phyloP scores from a whole-genome alignment of 2,797 vertebrate genomes.

The Diglossa cyanea region DNA sequence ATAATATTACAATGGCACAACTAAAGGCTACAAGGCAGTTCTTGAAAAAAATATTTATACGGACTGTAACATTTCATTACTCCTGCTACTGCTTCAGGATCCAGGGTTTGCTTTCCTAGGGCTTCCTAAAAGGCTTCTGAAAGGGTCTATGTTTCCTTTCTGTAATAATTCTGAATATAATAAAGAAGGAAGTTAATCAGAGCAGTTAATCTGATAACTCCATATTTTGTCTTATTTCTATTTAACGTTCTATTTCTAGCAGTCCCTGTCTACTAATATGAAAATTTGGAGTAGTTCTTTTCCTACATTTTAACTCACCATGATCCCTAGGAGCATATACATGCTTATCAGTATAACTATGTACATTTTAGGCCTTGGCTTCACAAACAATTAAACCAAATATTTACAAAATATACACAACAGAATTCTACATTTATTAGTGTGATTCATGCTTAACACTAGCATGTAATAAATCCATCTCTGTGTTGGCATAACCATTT shows the following conservation, averaged over 20 bases:
- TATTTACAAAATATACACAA: conserved; percentile 17
- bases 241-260: neutral
- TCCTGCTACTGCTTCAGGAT: neutral
- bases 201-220: neutral
- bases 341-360: conserved; percentile 35
- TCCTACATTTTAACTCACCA: neutral
- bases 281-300: neutral
- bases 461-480: neutral
- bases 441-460: neutral
- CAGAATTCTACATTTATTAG: neutral
- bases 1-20: neutral
- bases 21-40: neutral
- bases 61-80: neutral
- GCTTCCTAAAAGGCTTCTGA: neutral
- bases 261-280: neutral
- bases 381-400: conserved; percentile 15
- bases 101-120: neutral
- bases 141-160: neutral
- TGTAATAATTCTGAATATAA: neutral
- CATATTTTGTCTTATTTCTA: neutral
- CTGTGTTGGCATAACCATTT: neutral
- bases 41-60: neutral
- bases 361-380: conserved; percentile 37
- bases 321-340: neutral
- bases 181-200: neutral